phyloP scores from a whole-genome alignment of 2,888 invertebrate species.

The Toxonevra muliebris region DNA sequence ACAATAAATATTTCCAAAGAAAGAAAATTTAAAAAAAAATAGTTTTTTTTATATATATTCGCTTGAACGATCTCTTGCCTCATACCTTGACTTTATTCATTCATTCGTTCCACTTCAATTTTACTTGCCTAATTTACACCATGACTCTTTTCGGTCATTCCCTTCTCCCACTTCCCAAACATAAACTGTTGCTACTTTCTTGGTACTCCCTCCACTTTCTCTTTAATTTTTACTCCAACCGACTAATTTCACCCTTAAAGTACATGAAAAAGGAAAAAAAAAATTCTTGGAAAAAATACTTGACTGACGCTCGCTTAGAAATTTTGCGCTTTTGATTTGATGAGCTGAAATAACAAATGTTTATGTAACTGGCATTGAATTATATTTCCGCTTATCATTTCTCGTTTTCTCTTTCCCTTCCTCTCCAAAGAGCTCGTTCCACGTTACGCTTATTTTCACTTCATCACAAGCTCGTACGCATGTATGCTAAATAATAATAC shows the following conservation, averaged over 20 bases:
- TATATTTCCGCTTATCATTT: constrained; percentile 11
- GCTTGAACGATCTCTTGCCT: too few relatives aligned
- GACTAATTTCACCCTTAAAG: neutral
- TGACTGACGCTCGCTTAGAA: neutral
- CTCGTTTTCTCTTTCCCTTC: neutral
- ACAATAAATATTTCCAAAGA: too few relatives aligned
- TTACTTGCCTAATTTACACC: too few relatives aligned
- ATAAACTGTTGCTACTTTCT: too few relatives aligned
- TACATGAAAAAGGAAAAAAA: neutral
- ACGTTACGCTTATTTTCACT: neutral
- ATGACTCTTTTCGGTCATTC: too few relatives aligned
- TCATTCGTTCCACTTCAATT: too few relatives aligned
- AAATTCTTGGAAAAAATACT: neutral
- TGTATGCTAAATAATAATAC: constrained; percentile 1
- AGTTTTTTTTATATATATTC: too few relatives aligned
- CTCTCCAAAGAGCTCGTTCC: neutral
- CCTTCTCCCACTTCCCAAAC: too few relatives aligned
- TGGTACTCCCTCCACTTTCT: too few relatives aligned
- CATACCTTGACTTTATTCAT: too few relatives aligned
- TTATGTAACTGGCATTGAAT: constrained; percentile 1
- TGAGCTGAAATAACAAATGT: neutral
- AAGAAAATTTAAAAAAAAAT: too few relatives aligned
- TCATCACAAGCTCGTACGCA: neutral
- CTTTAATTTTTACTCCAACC: neutral
- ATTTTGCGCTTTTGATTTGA: constrained; percentile 4